Conservation (phyloP, 2,797 vertebrate species). For the Acomys russatus region DNA sequence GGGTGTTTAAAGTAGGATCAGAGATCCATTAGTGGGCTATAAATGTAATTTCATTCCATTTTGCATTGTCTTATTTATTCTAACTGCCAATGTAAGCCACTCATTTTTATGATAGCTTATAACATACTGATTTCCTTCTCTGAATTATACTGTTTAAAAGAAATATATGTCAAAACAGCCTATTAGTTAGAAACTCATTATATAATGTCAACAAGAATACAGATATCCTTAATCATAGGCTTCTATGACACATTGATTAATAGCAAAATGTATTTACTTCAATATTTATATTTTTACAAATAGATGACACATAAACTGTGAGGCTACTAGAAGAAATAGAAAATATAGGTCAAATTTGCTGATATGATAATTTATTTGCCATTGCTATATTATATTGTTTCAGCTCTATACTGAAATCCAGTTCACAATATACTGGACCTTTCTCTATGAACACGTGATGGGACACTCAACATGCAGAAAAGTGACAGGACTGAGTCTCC, state of each 20-base stretch:
- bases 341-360: neutral
- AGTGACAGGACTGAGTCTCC: neutral
- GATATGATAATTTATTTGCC: neutral
- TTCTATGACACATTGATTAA: slow-evolving; percentile 51
- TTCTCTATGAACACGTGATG: neutral
- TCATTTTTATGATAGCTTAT: slow-evolving; percentile 42
- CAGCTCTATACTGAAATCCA: neutral
- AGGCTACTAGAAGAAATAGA: slow-evolving; percentile 19
- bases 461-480: neutral
- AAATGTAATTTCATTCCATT: slow-evolving; percentile 45
- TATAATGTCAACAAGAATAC: slow-evolving; percentile 3
- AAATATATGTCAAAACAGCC: neutral
- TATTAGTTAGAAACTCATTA: slow-evolving; percentile 42
- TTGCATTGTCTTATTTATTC: slow-evolving; percentile 11
- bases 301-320: neutral
- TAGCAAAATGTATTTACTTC: slow-evolving; percentile 17
- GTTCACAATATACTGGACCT: neutral
- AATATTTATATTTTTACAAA: slow-evolving; percentile 53
- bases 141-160: slow-evolving; percentile 27
- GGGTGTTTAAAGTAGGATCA: neutral
- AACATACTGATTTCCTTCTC: neutral
- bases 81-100: neutral
- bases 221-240: neutral
- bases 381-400: slow-evolving; percentile 10
- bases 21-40: neutral